phyloP scores from a whole-genome alignment of 2,888 invertebrate species.

The Crematogaster levior region DNA sequence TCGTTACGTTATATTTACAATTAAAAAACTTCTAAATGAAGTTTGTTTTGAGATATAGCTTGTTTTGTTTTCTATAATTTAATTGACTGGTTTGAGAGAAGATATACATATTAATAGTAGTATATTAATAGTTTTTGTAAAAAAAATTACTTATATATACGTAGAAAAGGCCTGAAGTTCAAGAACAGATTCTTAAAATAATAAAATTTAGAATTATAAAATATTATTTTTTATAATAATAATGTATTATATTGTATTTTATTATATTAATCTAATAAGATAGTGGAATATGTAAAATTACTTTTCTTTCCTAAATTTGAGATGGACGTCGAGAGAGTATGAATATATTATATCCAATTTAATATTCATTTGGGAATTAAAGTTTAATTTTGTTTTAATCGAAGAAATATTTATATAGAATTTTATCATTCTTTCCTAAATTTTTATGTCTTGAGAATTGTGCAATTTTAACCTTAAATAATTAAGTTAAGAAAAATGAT shows the following conservation, averaged over 20 bases:
- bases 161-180: neutral
- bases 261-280: no score
- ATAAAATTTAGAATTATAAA: neutral
- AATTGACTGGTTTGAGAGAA: neutral
- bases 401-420: no score
- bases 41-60: neutral
- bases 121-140: neutral
- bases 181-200: neutral
- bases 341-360: no score
- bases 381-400: no score
- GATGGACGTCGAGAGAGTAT: no score
- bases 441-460: neutral
- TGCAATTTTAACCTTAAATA: neutral
- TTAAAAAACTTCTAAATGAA: neutral
- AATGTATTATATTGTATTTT: constrained; percentile 3
- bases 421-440: neutral
- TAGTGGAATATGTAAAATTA: no score
- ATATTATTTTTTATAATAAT: neutral
- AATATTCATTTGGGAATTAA: no score
- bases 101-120: neutral
- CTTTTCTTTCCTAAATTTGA: no score
- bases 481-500: neutral
- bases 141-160: neutral
- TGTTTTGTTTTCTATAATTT: neutral
- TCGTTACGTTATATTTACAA: neutral